These are phyloP conservation scores for Cristatella mucedo DNA, from an alignment of 2,888 invertebrate species.

Conservation along the genomic window DNA sequence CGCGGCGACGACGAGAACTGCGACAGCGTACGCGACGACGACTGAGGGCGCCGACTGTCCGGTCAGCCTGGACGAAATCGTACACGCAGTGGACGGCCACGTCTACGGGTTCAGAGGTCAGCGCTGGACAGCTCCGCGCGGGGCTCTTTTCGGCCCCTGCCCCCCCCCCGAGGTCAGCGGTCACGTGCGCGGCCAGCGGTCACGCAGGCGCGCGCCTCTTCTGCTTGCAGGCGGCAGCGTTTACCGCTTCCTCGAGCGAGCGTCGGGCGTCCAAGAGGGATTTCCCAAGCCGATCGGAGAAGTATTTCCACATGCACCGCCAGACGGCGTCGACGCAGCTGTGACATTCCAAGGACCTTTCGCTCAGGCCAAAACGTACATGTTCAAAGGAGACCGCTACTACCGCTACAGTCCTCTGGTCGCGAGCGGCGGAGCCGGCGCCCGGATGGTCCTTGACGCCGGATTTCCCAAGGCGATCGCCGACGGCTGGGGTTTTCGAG, in stretches of 20 bases:
- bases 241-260: background rate
- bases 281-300: background rate
- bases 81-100: no score
- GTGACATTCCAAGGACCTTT: background rate
- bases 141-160: no score
- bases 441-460: conserved; percentile 8
- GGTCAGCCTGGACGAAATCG: no score
- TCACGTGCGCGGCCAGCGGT: no score
- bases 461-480: conserved; percentile 14
- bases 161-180: no score
- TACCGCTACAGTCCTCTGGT: conserved; percentile 5
- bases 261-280: background rate
- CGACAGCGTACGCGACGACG: no score
- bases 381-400: background rate
- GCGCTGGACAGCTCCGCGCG: no score
- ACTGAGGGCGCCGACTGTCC: no score
- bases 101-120: no score
- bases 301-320: conserved; percentile 1
- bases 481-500: conserved; percentile 9
- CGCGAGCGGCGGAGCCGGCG: no score
- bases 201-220: no score
- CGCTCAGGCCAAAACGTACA: background rate
- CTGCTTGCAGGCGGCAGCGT: conserved; percentile 1
- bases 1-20: no score
- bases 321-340: conserved; percentile 1